Conservation (phyloP, 1,140 invertebrate genomes). For the Gonatopus flavifemur region DNA sequence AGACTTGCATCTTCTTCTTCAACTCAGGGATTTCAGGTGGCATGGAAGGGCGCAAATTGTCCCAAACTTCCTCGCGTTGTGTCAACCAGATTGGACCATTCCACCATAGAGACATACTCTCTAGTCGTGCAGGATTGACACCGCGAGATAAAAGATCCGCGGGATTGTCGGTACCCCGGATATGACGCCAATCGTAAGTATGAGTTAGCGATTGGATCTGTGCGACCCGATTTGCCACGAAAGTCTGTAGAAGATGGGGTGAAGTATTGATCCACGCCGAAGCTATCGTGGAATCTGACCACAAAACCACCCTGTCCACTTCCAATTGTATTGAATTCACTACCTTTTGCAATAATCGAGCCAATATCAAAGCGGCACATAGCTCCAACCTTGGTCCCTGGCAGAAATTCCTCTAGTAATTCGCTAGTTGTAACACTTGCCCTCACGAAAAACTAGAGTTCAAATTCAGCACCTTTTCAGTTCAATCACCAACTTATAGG, state of each 20-base stretch:
- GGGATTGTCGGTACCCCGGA: neutral
- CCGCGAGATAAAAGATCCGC: conserved; percentile 17
- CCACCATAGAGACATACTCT: conserved; percentile 13
- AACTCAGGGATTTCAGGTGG: neutral
- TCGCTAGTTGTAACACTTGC: no score
- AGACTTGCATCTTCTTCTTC: neutral
- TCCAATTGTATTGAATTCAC: neutral
- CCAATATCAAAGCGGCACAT: neutral
- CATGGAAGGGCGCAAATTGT: neutral
- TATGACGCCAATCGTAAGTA: neutral
- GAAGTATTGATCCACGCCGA: neutral
- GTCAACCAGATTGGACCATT: conserved; percentile 22
- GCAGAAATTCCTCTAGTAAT: no score
- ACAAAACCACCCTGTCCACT: neutral
- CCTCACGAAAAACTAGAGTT: no score
- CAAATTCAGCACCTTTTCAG: no score
- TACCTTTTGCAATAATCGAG: neutral
- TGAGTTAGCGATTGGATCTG: neutral
- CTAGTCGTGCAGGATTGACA: neutral
- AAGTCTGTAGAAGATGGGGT: neutral
- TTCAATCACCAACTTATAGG: no score
- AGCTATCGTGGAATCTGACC: neutral
- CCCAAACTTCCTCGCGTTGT: neutral
- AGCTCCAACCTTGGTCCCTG: conserved; percentile 1
- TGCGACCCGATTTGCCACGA: neutral